Evolutionary conservation across 1,140 invertebrate genomes (phyloP), one percentile per base, ranked within the genome.

Genomic region (Eriosoma lanigerum): DNA sequence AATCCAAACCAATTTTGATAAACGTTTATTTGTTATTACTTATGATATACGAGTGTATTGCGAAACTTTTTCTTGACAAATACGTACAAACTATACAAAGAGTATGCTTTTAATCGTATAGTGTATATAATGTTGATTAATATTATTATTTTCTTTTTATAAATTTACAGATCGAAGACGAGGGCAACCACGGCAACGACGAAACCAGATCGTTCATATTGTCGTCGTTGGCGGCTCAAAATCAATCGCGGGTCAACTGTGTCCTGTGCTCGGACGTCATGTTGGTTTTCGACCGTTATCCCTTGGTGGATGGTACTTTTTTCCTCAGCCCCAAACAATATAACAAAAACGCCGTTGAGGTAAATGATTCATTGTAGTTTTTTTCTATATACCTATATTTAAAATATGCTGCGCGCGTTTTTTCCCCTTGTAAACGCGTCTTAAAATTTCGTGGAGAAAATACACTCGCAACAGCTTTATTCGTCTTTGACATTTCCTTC

Each of bases 141-240:
- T n/a, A 12, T 48, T 38, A 24, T 68, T 29, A 24, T 21, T 73
- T 46, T 85, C 83, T 81, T 85, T 72, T 84, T 85, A n/a, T n/a
- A n/a, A 82, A 84, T 88, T 86, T 85, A 32, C 88, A 96, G 93
- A 97, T 98, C 89, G 96, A 98, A 87, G 97, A 98, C 85, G 96
- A 98, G 85, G 94, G 95, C 66, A 96, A 96, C 86, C 95, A 97
- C 86, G 96, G 96, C 82, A 98, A 98, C 87, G 97, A 98, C 85
- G 97, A 98, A 83, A 98, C 95, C 26, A 90, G 95, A 83, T 93
- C 93, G 85, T 96, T 97, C 88, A 94, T 97, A 83, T 87, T 97
- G 84, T 95, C 94, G 38, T 96, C 93, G 19, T 87, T 97, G 84
- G 94, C 94, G 82, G 93, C 93, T 26, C 90, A 93, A 81, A 92